Base-by-base conservation (phyloP, 2,797 vertebrate species). In the Anguilla pacifica region DNA sequence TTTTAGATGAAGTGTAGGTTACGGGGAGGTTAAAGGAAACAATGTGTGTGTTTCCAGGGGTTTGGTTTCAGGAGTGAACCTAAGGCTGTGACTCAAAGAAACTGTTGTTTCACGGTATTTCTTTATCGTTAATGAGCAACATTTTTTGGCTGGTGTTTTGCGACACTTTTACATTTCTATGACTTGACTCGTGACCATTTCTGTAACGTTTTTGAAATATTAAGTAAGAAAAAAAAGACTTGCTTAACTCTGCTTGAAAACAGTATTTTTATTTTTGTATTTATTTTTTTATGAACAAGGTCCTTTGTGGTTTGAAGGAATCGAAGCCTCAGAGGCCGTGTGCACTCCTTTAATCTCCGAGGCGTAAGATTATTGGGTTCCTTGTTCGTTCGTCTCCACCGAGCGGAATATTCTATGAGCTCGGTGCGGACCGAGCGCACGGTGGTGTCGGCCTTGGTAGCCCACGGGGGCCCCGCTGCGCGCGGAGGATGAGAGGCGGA, bases 401-500 rank as follows among this genome's bases (percentile, higher is more conserved):
- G 43, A 67, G 77, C 77, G 49, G 77, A 81, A 81, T 81, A 49
- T 81, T 81, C 77, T 9, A 81, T 81, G 43, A 81, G 25, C 17
- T 81, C 77, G 10, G 77, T 81, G 77, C 39, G 19, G 77, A 10
- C 25, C 25, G 77, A 81, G 77, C 6, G 43, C 39, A 3, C n/a
- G 2, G 57, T 46, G 17, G 57, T 85, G 81, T 83, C 74, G 53
- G 35, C 15, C 51, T 17, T n/a, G 61, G 49, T 89, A 91, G 87
- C 92, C 89, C 91, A 89, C 1, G 84, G 64, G 84, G 72, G 22
- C 55, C 39, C 39, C 35, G 43, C 19, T 49, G 39, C 22, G 43
- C 84, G 88, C 31, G 67, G 85, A 87, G 88, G 79, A 64, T 28
- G 88, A 51, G 77, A 49, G 83, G 84, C 67, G 85, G 89, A 77